A percentile compares a stretch with the other conserved stretches of the same genome.
Conservation (phyloP, 2,113 vertebrate species). For the Rhinolophus sinicus region DNA sequence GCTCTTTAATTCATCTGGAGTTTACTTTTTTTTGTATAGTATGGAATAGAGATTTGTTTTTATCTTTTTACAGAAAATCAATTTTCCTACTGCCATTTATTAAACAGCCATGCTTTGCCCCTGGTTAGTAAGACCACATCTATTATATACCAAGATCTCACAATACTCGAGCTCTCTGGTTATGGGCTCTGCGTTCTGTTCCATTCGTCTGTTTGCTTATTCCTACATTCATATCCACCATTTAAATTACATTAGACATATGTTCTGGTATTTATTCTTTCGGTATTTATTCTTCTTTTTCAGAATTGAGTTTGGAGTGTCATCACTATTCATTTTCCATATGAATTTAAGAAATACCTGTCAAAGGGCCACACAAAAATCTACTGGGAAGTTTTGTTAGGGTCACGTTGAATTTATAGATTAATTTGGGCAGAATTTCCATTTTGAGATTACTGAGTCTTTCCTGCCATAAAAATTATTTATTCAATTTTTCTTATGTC, state of each 20-base stretch:
- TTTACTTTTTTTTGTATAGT: not conserved
- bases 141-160: not conserved
- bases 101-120: not conserved
- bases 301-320: not conserved
- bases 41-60: not conserved
- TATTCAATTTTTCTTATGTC: not conserved
- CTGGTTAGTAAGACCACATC: not conserved
- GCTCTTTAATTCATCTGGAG: constrained; percentile 15
- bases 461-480: not conserved
- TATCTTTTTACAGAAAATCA: not conserved
- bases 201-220: not conserved
- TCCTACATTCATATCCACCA: not conserved
- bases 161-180: no score
- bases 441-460: not conserved
- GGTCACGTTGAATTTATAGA: not conserved
- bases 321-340: not conserved
- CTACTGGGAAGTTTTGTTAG: not conserved
- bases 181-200: not conserved
- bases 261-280: not conserved
- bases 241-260: not conserved
- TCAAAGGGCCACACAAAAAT: not conserved
- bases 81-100: not conserved
- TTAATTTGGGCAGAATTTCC: not conserved
- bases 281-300: not conserved
- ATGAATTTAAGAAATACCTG: not conserved